Evolutionary conservation across 2,797 vertebrate genomes (phyloP).

Genomic region (Brachyalestes nurse): DNA sequence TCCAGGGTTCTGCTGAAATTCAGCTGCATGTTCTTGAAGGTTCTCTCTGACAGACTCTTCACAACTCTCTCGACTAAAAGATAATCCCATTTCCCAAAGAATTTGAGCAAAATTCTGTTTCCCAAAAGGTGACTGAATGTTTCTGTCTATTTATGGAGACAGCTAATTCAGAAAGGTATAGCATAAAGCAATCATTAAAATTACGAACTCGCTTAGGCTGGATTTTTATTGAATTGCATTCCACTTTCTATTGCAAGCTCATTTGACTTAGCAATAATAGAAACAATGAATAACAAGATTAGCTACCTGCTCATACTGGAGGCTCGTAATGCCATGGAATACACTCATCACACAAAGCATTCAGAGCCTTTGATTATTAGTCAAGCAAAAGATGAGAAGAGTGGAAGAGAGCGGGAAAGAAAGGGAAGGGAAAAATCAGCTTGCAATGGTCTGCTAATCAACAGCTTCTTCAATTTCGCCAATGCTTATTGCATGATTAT

Average conservation of each 20-base stretch:
- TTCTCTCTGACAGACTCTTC: slow-evolving; percentile 13
- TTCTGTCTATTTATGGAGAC: slow-evolving; percentile 56
- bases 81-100: slow-evolving; percentile 42
- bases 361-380: slow-evolving; percentile 70
- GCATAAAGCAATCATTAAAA: slow-evolving; percentile 68
- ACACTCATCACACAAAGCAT: slow-evolving; percentile 63
- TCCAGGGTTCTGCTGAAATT: background rate
- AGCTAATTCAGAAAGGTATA: slow-evolving; percentile 62
- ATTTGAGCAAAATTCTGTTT: slow-evolving; percentile 55
- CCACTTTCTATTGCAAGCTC: slow-evolving; percentile 63
- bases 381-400: slow-evolving; percentile 50
- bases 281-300: slow-evolving; percentile 76
- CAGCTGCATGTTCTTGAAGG: background rate
- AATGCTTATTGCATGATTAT: slow-evolving; percentile 49
- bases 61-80: slow-evolving; percentile 35
- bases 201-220: slow-evolving; percentile 65
- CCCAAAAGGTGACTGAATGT: slow-evolving; percentile 47
- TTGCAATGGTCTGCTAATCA: slow-evolving; percentile 53
- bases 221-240: slow-evolving; percentile 68
- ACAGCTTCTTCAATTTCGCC: slow-evolving; percentile 59
- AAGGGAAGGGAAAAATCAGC: slow-evolving; percentile 40
- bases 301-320: slow-evolving; percentile 67
- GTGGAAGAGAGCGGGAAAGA: slow-evolving; percentile 4
- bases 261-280: slow-evolving; percentile 71
- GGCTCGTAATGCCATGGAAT: slow-evolving; percentile 62